phyloP scores from a whole-genome alignment of 2,113 vertebrate genomes.

The Dipodomys ordii region DNA sequence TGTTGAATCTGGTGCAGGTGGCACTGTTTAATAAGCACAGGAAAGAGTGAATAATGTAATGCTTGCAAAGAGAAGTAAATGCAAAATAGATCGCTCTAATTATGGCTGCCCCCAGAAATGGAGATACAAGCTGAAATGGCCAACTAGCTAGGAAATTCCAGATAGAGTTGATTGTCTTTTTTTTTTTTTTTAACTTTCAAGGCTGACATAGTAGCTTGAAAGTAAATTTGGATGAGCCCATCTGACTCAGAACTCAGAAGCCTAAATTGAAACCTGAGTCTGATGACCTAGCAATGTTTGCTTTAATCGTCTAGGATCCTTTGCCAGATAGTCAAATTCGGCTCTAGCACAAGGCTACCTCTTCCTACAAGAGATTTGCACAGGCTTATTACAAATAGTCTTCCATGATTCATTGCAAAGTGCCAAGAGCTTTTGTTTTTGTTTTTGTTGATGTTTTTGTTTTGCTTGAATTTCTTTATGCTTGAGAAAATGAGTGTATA shows the following conservation, averaged over 20 bases:
- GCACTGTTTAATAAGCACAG: constrained; percentile 90
- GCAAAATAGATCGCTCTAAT: constrained; percentile 89
- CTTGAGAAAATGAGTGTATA: constrained; percentile 77
- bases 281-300: constrained; percentile 70
- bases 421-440: constrained; percentile 63
- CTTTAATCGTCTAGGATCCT: constrained; percentile 63
- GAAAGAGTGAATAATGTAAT: constrained; percentile 90
- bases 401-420: constrained; percentile 68
- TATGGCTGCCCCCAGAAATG: constrained; percentile 86
- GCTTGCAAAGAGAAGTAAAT: constrained; percentile 89
- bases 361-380: constrained; percentile 38
- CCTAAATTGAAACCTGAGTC: constrained; percentile 64
- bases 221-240: constrained; percentile 73
- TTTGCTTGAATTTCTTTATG: constrained; percentile 75
- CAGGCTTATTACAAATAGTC: constrained; percentile 40
- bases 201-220: constrained; percentile 76
- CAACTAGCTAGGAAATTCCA: constrained; percentile 85
- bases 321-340: constrained; percentile 61
- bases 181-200: constrained; percentile 80
- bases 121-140: constrained; percentile 86
- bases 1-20: constrained; percentile 90
- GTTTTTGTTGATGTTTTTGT: constrained; percentile 69
- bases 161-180: constrained; percentile 79
- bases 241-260: constrained; percentile 71
- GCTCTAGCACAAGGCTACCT: constrained; percentile 54